Base-by-base conservation (phyloP, 2,113 vertebrate species). In the Oryzias curvinotus region DNA sequence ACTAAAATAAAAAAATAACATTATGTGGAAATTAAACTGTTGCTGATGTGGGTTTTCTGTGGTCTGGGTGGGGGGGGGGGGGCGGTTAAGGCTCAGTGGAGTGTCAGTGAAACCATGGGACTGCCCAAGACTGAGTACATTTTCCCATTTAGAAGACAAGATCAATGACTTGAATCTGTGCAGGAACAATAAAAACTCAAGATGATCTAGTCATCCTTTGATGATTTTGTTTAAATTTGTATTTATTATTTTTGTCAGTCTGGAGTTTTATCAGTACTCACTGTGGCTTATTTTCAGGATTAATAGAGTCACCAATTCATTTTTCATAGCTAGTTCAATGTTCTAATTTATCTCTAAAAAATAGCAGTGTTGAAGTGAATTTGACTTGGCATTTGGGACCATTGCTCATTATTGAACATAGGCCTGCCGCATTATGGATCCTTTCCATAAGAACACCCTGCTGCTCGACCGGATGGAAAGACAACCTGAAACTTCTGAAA, bases 361-460 rank as follows among this genome's bases (percentile, higher is more conserved):
- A 12, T 25, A 49, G 14, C 41, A 55, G 4, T 55, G 30, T 46
- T 5, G 65, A 62, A 73, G 71, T 49, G 57, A 53, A 75, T 73
- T 85, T 63, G 58, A 65, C 70, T 26, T 16, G 41, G 56, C 60
- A 52, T 45, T 51, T 30, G 57, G 44, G 73, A 48, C 13, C 17
- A 17, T n/a, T 64, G 76, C 65, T 81, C 41, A 62, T 86, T 80
- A 62, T 57, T 65, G 71, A 79, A 75, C 74, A 59, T 65, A 45
- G 83, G 81, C 82, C 69, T 71, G 50, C 80, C 88, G 83, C 85
- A 86, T 82, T 73, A 85, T 87, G 63, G 65, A 87, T 87, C 57
- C 53, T 60, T 53, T 67, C 67, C 60, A 73, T 74, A 73, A 83
- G 55, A 49, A 58, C 66, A 53, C 55, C 48, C 52, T 18, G 65